Percentiles rank a stretch among this genome's conserved stretches.
Evolutionary conservation across 2,113 vertebrate genomes (phyloP).

Genomic region (Oncorhynchus mykiss): DNA sequence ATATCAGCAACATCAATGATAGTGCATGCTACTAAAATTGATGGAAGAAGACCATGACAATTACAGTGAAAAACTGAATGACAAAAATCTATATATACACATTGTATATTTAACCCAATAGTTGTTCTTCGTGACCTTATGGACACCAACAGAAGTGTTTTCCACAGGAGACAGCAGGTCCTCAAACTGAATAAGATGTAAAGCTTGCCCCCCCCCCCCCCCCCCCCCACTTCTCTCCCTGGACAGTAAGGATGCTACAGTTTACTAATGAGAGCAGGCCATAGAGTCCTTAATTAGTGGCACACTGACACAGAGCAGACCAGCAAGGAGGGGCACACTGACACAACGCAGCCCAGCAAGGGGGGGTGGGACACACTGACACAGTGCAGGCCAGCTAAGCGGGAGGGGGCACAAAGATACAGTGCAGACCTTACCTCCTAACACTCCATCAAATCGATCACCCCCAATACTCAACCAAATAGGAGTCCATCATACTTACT

Average conservation of each 20-base stretch:
- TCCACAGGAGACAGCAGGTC: conserved; percentile 24
- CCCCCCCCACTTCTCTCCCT: conserved; percentile 16
- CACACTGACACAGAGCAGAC: conserved; percentile 47
- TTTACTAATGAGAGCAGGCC: conserved; percentile 70
- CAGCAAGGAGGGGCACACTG: conserved; percentile 59
- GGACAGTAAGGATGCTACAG: conserved; percentile 68
- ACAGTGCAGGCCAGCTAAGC: conserved; percentile 20
- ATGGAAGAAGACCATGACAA: background rate
- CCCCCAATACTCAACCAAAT: background rate
- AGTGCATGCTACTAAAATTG: background rate
- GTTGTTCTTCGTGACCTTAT: conserved; percentile 41
- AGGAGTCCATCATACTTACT: too few species aligned
- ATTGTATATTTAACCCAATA: background rate
- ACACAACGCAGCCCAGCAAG: conserved; percentile 68
- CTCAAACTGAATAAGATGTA: conserved; percentile 33
- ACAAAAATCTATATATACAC: background rate
- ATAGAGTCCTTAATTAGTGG: conserved; percentile 72
- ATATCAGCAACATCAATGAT: background rate
- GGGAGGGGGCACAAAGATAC: conserved; percentile 60
- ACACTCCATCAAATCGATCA: background rate
- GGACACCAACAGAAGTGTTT: conserved; percentile 43
- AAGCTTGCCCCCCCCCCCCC: background rate
- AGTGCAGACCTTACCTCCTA: conserved; percentile 36
- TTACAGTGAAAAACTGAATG: background rate
- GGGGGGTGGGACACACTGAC: conserved; percentile 64